Percentiles rank a stretch among this genome's conserved stretches.
Evolutionary conservation across 37 sponge, comb jelly and placozoan species (phyloP).

Genomic region (Hexactinellida sp.): DNA sequence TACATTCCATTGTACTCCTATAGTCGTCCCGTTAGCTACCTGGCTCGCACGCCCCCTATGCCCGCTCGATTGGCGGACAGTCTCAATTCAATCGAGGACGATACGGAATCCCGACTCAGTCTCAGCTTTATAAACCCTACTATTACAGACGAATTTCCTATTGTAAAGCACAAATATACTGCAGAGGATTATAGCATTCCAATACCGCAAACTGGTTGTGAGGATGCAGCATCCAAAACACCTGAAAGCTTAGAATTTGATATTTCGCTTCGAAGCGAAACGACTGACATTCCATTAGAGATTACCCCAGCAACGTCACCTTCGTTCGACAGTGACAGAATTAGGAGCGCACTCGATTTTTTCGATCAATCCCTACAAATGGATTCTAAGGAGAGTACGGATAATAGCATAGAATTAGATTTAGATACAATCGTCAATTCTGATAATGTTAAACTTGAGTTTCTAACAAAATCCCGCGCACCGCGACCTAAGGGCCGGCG

Average conservation of each 20-base stretch:
- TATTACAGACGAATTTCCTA: neutral
- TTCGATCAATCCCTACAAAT: neutral
- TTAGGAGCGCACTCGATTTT: neutral
- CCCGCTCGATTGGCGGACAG: neutral
- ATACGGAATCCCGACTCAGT: neutral
- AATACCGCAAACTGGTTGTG: neutral
- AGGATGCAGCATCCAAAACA: neutral
- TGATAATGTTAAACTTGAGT: neutral
- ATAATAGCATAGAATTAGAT: neutral
- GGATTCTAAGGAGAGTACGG: neutral
- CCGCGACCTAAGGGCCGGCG: neutral
- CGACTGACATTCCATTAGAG: neutral
- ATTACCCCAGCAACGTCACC: neutral
- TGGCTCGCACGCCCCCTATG: neutral
- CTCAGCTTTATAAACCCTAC: neutral
- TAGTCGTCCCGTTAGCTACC: neutral
- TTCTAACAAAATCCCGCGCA: neutral
- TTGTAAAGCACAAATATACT: neutral
- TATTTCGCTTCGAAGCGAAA: neutral
- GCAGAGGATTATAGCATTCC: neutral
- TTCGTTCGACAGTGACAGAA: neutral
- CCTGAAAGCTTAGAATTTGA: neutral
- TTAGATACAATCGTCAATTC: neutral
- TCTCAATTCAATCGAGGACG: neutral
- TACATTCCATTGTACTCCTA: neutral